phyloP scores from a whole-genome alignment of 2,888 invertebrate genomes.

The Ormyrus labotus region DNA sequence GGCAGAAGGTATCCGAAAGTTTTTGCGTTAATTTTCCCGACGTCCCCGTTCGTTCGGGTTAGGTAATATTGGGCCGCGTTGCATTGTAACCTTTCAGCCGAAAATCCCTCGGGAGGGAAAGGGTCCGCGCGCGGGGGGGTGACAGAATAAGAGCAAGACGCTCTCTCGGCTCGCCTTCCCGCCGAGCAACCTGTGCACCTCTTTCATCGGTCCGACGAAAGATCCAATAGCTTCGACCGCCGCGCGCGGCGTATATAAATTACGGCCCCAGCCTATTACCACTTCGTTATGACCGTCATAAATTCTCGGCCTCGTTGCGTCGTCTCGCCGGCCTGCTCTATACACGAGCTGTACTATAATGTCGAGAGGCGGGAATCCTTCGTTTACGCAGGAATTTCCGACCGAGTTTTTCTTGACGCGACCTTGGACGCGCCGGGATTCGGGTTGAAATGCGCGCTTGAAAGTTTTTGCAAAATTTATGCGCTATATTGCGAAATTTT shows the following conservation, averaged over 20 bases:
- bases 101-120: background rate
- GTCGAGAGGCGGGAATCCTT: constrained; percentile 41
- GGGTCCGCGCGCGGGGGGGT: constrained; percentile 43
- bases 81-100: too few relatives aligned
- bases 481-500: too few relatives aligned
- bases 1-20: background rate
- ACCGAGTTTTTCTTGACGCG: constrained; percentile 2
- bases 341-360: too few relatives aligned
- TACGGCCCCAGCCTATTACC: constrained; percentile 71
- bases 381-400: constrained; percentile 39
- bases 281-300: constrained; percentile 72
- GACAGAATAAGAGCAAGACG: constrained; percentile 67
- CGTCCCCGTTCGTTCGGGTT: constrained; percentile 13
- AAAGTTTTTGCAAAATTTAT: too few relatives aligned
- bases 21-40: constrained; percentile 24
- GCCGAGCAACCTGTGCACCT: constrained; percentile 67
- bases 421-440: constrained; percentile 5
- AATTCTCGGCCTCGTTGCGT: constrained; percentile 68
- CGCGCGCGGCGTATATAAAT: constrained; percentile 60
- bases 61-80: constrained; percentile 19
- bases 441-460: too few relatives aligned
- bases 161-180: constrained; percentile 47
- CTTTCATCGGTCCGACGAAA: constrained; percentile 59
- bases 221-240: constrained; percentile 58
- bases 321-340: constrained; percentile 58